Base-by-base conservation (phyloP, 1,140 invertebrate genomes). In the Lasaia peninsularis region DNA sequence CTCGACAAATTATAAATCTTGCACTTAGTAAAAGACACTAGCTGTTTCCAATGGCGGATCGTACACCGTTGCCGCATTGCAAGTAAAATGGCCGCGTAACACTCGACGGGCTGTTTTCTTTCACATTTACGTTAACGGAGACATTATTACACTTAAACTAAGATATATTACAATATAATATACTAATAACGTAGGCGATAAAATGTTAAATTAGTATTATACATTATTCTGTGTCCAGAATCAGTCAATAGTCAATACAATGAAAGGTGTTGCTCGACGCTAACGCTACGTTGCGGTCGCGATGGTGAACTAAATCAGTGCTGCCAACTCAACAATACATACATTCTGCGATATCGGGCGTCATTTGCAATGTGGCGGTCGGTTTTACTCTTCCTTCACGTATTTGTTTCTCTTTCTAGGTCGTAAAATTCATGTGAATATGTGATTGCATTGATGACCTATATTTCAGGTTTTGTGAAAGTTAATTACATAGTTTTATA, bases 41-140 rank as follows among this genome's bases (percentile, higher is more conserved):
- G 91, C 90, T 89, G 91, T 91, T 92, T 92, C 90, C 91, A 92
- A 92, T 92, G 91, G 92, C 92, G 91, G 92, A 92, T 89, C 87
- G 91, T 90, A 91, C 91, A 92, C 91, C 90, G 91, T 91, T 92
- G 91, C 91, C 91, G 92, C 92, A 92, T 92, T 90, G 90, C 88
- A 91, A 90, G 91, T 92, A 92, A 92, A 92, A 92, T 92, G 92
- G 92, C 92, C 91, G 92, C 91, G 90, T 86, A 89, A 80, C 90
- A 89, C 87, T 86, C 73, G 78, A 84, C 79, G 69, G 81, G 85
- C 86, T 81, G 85, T 80, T 69, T 86, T 83, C 63, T 83, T 82
- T 84, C 81, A 87, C 84, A 70, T 85, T 81, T 82, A 85, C 82
- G 86, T 87, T 81, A 86, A 88, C 70, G 80, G 82, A 76, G 78